These are phyloP conservation scores for Rhorus exstirpatorius DNA, from an alignment of 2,888 invertebrate genomes.

Conservation along the genomic window DNA sequence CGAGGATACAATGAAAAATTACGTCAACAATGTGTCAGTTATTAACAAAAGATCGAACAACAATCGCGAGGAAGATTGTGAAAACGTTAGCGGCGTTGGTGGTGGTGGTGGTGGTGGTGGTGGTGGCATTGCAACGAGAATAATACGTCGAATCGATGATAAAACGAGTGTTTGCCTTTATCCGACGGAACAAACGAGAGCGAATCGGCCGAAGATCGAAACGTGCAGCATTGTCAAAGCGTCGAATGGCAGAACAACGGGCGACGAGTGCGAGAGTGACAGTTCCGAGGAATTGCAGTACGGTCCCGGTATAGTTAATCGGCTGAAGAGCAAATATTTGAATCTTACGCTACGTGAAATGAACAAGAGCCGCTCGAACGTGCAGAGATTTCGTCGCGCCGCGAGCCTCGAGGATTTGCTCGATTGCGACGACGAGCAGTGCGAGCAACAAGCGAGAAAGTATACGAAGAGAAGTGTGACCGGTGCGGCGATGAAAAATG, in stretches of 20 bases:
- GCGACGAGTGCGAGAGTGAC: conserved; percentile 87
- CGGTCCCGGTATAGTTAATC: conserved; percentile 96
- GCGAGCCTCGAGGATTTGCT: conserved; percentile 94
- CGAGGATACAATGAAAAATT: conserved; percentile 70
- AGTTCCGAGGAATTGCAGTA: conserved; percentile 94
- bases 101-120: conserved; percentile 22
- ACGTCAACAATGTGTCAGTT: conserved; percentile 46
- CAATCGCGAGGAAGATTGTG: conserved; percentile 71
- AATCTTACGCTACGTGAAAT: conserved; percentile 93
- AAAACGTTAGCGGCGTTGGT: conserved; percentile 76
- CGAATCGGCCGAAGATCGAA: conserved; percentile 17
- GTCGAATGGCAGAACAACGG: conserved; percentile 60
- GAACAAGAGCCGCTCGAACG: conserved; percentile 89
- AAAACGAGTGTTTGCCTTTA: conserved; percentile 51
- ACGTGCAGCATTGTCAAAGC: conserved; percentile 5
- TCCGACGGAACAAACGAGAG: conserved; percentile 42
- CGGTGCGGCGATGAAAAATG: conserved; percentile 75
- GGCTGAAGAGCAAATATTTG: conserved; percentile 94
- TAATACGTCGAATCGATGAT: conserved; percentile 57
- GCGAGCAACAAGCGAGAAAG: conserved; percentile 76
- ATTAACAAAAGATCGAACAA: conserved; percentile 28
- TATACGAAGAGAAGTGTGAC: conserved; percentile 76
- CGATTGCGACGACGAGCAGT: conserved; percentile 88
- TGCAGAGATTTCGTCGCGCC: conserved; percentile 91
- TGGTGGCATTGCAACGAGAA: conserved; percentile 49